Percentiles rank a stretch among this genome's conserved stretches.
Evolutionary conservation across 2,113 vertebrate genomes (phyloP).

Genomic region (Lasiurus cinereus): DNA sequence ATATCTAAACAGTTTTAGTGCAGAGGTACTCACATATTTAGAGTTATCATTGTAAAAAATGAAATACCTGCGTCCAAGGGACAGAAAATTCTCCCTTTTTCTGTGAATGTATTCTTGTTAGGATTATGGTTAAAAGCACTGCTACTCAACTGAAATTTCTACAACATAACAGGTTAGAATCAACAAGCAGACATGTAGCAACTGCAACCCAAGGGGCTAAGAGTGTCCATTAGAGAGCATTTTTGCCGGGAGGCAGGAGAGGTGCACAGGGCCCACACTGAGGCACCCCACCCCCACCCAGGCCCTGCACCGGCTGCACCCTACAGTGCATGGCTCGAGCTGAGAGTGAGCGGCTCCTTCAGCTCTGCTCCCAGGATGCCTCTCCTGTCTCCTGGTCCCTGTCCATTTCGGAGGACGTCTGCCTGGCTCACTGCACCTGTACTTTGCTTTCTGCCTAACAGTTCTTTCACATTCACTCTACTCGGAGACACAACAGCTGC

Average conservation of each 20-base stretch:
- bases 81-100: constrained; percentile 63
- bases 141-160: constrained; percentile 58
- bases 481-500: not conserved
- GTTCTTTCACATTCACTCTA: not conserved
- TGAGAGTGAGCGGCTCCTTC: rapidly evolving
- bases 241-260: not conserved
- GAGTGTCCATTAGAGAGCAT: not conserved
- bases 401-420: not conserved
- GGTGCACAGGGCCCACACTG: rapidly evolving
- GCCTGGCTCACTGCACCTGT: not conserved
- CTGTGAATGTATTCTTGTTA: constrained; percentile 48
- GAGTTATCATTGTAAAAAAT: not conserved
- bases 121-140: constrained; percentile 65
- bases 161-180: constrained; percentile 2
- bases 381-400: not conserved
- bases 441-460: not conserved
- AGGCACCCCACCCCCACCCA: not conserved
- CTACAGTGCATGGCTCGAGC: too few relatives aligned
- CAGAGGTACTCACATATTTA: not conserved
- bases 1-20: not conserved
- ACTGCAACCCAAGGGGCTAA: not conserved
- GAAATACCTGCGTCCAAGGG: not conserved
- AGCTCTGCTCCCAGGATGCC: not conserved
- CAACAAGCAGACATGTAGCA: not conserved
- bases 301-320: too few relatives aligned